These are phyloP conservation scores for Leptothorax acervorum DNA, from an alignment of 2,888 invertebrate genomes.

Conservation along the genomic window DNA sequence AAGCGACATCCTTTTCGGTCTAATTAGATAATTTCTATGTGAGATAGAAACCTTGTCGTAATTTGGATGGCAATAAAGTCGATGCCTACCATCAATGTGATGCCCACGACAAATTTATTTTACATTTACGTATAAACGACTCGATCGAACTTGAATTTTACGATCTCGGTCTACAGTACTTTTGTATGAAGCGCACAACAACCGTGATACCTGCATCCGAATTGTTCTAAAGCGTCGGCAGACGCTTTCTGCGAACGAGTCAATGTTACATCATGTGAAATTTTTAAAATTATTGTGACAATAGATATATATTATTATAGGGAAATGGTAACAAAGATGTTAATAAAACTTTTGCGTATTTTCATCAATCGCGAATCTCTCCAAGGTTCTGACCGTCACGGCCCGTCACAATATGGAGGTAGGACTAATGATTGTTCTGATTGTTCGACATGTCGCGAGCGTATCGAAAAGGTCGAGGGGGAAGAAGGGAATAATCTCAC, in stretches of 20 bases:
- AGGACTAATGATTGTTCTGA: constrained; percentile 58
- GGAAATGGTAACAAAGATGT: constrained; percentile 6
- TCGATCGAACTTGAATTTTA: neutral
- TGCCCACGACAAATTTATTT: neutral
- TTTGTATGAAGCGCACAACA: neutral
- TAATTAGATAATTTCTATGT: constrained; percentile 24
- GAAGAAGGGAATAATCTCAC: constrained; percentile 67
- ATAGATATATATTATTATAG: constrained; percentile 23
- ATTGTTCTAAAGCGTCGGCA: neutral
- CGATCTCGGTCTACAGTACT: neutral
- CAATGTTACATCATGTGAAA: constrained; percentile 35
- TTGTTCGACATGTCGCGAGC: constrained; percentile 32
- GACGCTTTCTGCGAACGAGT: neutral
- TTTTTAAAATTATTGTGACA: constrained; percentile 29
- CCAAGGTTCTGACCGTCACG: constrained; percentile 51
- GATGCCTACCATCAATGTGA: neutral
- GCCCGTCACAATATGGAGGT: constrained; percentile 6
- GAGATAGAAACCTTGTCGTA: neutral
- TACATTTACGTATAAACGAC: neutral
- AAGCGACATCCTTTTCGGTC: neutral
- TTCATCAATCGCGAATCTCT: constrained; percentile 45
- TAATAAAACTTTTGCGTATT: constrained; percentile 17
- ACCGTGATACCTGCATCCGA: neutral
- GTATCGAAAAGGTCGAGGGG: constrained; percentile 69
- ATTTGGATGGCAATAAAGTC: neutral